Evolutionary conservation across 2,113 vertebrate species (phyloP).

Genomic region (Sprattus sprattus): DNA sequence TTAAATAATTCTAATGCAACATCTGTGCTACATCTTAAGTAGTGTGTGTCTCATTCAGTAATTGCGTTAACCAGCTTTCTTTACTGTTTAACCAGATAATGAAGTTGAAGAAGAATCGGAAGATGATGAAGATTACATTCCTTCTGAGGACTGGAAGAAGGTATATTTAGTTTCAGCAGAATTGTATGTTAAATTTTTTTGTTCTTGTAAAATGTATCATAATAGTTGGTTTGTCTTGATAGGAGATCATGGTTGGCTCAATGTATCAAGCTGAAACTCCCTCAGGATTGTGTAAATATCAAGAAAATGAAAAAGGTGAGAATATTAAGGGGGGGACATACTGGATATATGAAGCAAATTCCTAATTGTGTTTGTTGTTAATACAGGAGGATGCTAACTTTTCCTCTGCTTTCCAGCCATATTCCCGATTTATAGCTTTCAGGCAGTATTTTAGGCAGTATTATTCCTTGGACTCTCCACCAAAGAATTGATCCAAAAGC

Average conservation of each 20-base stretch:
- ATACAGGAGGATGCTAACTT: too few relatives aligned
- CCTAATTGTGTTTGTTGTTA: too few relatives aligned
- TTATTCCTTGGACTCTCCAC: not conserved
- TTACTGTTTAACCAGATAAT: not conserved
- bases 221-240: slow-evolving; percentile 38
- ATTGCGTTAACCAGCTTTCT: not conserved
- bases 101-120: slow-evolving; percentile 94
- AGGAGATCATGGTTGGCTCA: slow-evolving; percentile 99
- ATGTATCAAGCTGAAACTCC: slow-evolving; percentile 99
- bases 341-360: too few relatives aligned
- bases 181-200: too few relatives aligned
- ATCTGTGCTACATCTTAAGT: not conserved
- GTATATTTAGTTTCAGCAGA: slow-evolving; percentile 58
- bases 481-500: not conserved
- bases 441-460: too few relatives aligned
- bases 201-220: not conserved
- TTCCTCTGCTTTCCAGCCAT: too few relatives aligned
- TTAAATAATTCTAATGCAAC: not conserved
- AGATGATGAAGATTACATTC: slow-evolving; percentile 98
- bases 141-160: slow-evolving; percentile 99
- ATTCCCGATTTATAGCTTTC: too few relatives aligned
- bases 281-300: slow-evolving; percentile 87
- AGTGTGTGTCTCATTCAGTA: not conserved
- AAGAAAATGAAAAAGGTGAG: slow-evolving; percentile 92
- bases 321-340: not conserved